phyloP scores from a whole-genome alignment of 2,888 invertebrate species.

The Amiota communis region DNA sequence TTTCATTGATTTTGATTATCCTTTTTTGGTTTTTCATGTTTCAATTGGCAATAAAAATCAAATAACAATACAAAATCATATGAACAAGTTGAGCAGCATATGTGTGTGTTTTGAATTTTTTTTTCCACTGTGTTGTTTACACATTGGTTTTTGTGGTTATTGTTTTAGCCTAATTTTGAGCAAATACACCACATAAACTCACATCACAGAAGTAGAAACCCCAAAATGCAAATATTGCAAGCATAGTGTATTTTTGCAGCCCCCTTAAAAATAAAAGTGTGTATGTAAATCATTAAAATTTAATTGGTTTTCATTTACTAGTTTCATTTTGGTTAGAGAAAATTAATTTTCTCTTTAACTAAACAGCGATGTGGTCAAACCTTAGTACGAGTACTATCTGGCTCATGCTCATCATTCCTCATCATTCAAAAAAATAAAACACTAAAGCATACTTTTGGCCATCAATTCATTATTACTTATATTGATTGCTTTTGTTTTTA shows the following conservation, averaged over 20 bases:
- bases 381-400: too few species aligned
- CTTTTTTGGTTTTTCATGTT: slow-evolving; percentile 20
- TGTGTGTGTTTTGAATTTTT: too few species aligned
- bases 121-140: slow-evolving; percentile 6
- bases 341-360: too few species aligned
- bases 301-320: slow-evolving; percentile 55
- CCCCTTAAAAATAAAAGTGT: not conserved
- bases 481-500: slow-evolving; percentile 10
- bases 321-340: too few species aligned
- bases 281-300: slow-evolving; percentile 51
- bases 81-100: too few species aligned
- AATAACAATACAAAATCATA: not conserved
- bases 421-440: too few species aligned
- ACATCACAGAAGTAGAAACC: not conserved
- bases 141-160: slow-evolving; percentile 9
- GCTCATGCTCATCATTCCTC: too few species aligned
- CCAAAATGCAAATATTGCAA: not conserved
- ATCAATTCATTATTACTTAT: slow-evolving; percentile 48
- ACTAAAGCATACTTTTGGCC: not conserved
- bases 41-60: slow-evolving; percentile 5
- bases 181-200: not conserved
- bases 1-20: slow-evolving; percentile 46
- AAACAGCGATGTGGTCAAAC: too few species aligned
- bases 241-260: not conserved
- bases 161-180: slow-evolving; percentile 2